phyloP scores from a whole-genome alignment of 2,888 invertebrate species.

The Nebria brevicollis region DNA sequence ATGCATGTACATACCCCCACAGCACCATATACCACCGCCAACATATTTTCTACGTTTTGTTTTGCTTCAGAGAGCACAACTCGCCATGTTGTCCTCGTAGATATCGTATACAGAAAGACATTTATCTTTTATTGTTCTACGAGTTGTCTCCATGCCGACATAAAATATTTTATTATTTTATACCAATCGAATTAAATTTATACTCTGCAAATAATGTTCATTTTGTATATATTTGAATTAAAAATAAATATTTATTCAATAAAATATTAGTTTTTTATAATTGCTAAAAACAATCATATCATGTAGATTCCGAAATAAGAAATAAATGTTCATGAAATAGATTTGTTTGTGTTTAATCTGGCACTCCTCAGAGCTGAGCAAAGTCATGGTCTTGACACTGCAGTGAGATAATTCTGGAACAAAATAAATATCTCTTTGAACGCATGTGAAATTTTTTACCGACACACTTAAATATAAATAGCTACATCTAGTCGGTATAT shows the following conservation, averaged over 20 bases:
- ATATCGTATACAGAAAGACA: neutral
- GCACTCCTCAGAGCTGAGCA: neutral
- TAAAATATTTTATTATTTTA: neutral
- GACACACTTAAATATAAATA: slow-evolving; percentile 10
- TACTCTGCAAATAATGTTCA: neutral
- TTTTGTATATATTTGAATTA: too few relatives aligned
- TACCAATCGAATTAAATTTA: slow-evolving; percentile 7
- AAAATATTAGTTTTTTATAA: too few relatives aligned
- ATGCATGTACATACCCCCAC: slow-evolving; percentile 5
- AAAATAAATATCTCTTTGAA: slow-evolving; percentile 27
- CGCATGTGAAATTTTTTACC: slow-evolving; percentile 33
- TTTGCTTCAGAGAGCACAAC: slow-evolving; percentile 8
- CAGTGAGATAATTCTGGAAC: slow-evolving; percentile 29
- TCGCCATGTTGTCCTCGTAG: neutral
- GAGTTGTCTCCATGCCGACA: neutral
- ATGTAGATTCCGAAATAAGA: neutral
- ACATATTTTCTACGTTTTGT: neutral
- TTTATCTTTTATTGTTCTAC: neutral
- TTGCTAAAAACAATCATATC: too few relatives aligned
- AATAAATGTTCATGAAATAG: neutral
- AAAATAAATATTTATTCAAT: too few relatives aligned
- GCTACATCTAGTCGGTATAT: neutral
- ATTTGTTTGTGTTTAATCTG: neutral
- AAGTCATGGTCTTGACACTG: slow-evolving; percentile 16
- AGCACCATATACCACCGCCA: slow-evolving; percentile 2